These are phyloP conservation scores for Enteromius unitaeniatus DNA, from an alignment of 2,797 vertebrate species.

Conservation along the genomic window DNA sequence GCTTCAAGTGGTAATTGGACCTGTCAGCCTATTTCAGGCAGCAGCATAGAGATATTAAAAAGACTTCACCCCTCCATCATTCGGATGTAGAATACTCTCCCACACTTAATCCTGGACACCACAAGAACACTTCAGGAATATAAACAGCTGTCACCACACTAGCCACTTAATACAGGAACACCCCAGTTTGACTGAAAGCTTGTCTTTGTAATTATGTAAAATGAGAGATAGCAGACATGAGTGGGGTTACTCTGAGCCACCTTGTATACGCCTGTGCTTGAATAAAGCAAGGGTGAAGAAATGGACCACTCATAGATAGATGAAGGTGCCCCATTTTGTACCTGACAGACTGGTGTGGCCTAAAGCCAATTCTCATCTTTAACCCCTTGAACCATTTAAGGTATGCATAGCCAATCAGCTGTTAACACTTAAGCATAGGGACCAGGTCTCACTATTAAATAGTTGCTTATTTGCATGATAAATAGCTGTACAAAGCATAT, in stretches of 20 bases:
- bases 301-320: background rate
- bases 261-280: background rate
- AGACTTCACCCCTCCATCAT: constrained; percentile 43
- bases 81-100: constrained; percentile 53
- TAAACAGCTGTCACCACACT: constrained; percentile 43
- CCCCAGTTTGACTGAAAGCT: background rate
- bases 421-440: background rate
- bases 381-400: background rate
- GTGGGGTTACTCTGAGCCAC: background rate
- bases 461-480: too few relatives aligned
- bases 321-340: background rate
- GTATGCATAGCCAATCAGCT: background rate
- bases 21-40: constrained; percentile 59
- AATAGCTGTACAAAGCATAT: too few relatives aligned
- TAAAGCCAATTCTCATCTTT: too few relatives aligned
- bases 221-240: background rate
- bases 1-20: constrained; percentile 52
- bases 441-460: too few relatives aligned
- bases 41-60: constrained; percentile 52
- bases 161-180: background rate
- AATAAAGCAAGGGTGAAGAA: background rate
- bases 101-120: constrained; percentile 43
- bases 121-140: constrained; percentile 41
- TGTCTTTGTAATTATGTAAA: background rate
- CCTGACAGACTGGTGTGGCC: background rate